Percentiles rank a stretch among this genome's conserved stretches.
Conservation (phyloP, 2,797 vertebrate species). For the Etheostoma perlongum region DNA sequence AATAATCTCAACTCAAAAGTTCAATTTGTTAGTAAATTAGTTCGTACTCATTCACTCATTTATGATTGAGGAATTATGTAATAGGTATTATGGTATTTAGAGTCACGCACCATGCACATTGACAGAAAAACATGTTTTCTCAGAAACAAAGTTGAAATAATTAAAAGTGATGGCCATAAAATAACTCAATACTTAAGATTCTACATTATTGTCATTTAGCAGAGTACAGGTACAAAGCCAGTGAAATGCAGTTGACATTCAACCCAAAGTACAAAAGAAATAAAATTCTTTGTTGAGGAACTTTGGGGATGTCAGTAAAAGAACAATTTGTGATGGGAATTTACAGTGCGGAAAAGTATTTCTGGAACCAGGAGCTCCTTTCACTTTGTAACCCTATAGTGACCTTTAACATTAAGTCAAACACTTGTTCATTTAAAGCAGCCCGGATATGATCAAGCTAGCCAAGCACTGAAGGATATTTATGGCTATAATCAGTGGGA, state of each 20-base stretch:
- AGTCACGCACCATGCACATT: neutral
- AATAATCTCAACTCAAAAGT: neutral
- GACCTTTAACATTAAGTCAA: slow-evolving; percentile 2
- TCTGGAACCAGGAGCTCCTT: neutral
- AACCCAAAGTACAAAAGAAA: too few relatives aligned
- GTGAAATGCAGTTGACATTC: too few relatives aligned
- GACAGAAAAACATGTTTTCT: neutral
- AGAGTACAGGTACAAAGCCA: too few relatives aligned
- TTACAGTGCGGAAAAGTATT: neutral
- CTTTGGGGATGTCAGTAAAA: neutral
- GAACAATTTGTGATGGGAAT: neutral
- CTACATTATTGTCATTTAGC: too few relatives aligned
- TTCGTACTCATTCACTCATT: neutral
- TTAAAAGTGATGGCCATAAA: too few relatives aligned
- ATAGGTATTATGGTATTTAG: neutral
- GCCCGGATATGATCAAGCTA: neutral
- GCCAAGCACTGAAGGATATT: neutral
- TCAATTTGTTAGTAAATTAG: neutral
- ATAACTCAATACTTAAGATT: too few relatives aligned
- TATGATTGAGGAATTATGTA: too few relatives aligned
- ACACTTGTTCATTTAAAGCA: neutral
- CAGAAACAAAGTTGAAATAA: neutral
- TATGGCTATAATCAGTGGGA: neutral
- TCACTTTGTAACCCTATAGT: neutral
- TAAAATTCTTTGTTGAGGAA: neutral